Evolutionary conservation across 2,888 invertebrate genomes (phyloP).

Genomic region (Tetheella fluctuosa): DNA sequence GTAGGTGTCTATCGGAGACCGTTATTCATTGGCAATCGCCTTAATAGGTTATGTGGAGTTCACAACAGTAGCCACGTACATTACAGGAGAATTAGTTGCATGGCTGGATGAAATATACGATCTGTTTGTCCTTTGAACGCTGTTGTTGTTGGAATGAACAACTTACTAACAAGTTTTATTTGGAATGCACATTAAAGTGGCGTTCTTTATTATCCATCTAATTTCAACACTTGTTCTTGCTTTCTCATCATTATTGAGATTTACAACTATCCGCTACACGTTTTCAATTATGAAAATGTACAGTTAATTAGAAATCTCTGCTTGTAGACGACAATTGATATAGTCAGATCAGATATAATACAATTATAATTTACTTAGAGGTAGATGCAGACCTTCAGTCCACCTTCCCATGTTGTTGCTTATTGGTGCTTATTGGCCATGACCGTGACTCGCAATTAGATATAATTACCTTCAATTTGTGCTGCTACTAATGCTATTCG

Average conservation of each 20-base stretch:
- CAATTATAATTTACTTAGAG: slow-evolving; percentile 34
- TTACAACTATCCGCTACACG: not conserved
- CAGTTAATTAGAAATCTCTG: not conserved
- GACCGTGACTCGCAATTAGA: slow-evolving; percentile 81
- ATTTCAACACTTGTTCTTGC: not conserved
- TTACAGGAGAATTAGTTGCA: slow-evolving; percentile 36
- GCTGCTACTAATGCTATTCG: slow-evolving; percentile 73
- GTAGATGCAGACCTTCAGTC: slow-evolving; percentile 57
- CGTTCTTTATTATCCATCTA: not conserved
- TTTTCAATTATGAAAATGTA: not conserved
- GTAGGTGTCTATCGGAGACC: slow-evolving; percentile 69
- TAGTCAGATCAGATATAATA: slow-evolving; percentile 17
- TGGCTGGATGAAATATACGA: slow-evolving; percentile 38
- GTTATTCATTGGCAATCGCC: slow-evolving; percentile 73
- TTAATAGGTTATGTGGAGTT: slow-evolving; percentile 68
- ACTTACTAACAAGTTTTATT: not conserved
- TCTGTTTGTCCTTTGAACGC: slow-evolving; percentile 26
- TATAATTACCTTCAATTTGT: slow-evolving; percentile 82
- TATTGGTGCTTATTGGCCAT: slow-evolving; percentile 84
- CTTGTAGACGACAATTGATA: not conserved
- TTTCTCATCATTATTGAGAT: not conserved
- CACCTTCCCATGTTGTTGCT: slow-evolving; percentile 76
- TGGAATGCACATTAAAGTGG: not conserved
- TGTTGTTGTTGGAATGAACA: not conserved
- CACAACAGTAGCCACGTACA: slow-evolving; percentile 39